phyloP scores from a whole-genome alignment of 2,888 invertebrate species.

The Cephus pulcher region DNA sequence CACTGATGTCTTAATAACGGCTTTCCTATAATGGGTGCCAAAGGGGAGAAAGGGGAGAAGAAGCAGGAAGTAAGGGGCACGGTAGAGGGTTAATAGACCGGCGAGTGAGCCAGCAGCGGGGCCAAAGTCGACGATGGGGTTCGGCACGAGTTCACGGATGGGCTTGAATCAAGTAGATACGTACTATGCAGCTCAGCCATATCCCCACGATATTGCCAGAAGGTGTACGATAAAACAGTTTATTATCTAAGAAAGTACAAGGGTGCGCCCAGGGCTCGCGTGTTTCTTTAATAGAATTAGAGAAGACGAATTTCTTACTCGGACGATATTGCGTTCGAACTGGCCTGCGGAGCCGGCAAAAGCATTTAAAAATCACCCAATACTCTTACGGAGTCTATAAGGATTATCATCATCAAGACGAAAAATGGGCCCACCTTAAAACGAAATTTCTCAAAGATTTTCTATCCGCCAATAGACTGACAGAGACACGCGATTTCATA shows the following conservation, averaged over 20 bases:
- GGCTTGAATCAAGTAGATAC: background rate
- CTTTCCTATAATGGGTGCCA: conserved; percentile 36
- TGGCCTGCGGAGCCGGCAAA: too few relatives aligned
- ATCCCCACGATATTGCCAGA: background rate
- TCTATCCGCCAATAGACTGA: too few relatives aligned
- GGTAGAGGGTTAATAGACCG: background rate
- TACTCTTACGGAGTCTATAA: too few relatives aligned
- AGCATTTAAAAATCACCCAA: too few relatives aligned
- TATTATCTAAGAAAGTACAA: conserved; percentile 6
- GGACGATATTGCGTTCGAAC: too few relatives aligned
- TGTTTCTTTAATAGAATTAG: conserved; percentile 40
- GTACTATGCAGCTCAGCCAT: background rate
- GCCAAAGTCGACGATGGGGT: too few relatives aligned
- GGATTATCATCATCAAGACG: too few relatives aligned
- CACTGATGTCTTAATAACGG: conserved; percentile 54
- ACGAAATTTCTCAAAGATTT: too few relatives aligned
- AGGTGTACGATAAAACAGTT: conserved; percentile 20
- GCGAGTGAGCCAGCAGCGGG: too few relatives aligned
- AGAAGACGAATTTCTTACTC: conserved; percentile 24
- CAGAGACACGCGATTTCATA: too few relatives aligned
- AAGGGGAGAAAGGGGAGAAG: background rate
- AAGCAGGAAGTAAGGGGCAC: conserved; percentile 19
- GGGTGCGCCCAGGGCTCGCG: conserved; percentile 22
- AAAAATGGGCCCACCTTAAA: too few relatives aligned
- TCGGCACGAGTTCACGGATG: too few relatives aligned